These are phyloP conservation scores for Cyclargus thomasi DNA, from an alignment of 1,140 invertebrate species.

Conservation along the genomic window DNA sequence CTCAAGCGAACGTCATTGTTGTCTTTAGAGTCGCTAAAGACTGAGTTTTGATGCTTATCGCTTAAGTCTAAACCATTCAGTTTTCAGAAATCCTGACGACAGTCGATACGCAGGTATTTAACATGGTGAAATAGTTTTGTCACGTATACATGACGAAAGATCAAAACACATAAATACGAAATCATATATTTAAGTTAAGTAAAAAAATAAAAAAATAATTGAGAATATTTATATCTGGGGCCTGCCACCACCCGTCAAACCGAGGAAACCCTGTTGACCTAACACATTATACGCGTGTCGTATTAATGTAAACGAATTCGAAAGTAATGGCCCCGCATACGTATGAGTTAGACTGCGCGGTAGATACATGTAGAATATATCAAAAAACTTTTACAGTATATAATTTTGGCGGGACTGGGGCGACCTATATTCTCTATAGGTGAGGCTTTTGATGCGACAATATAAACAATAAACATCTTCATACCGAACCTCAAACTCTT, in stretches of 20 bases:
- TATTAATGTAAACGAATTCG: constrained; percentile 20
- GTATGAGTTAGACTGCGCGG: background rate
- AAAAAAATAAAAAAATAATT: no score
- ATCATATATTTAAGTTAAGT: no score
- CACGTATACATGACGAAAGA: no score
- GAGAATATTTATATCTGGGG: no score
- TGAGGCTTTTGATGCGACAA: background rate
- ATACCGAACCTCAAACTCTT: background rate
- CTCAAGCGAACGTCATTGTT: no score
- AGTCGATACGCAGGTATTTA: no score
- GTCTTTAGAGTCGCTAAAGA: no score
- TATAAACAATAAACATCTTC: constrained; percentile 5
- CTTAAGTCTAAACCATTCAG: no score
- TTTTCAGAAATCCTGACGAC: no score
- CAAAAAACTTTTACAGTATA: constrained; percentile 34
- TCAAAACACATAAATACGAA: no score
- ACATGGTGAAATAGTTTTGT: no score
- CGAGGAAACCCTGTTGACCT: constrained; percentile 41
- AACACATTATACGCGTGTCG: constrained; percentile 30
- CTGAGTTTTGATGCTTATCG: no score
- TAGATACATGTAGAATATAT: constrained; percentile 6
- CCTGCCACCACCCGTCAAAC: background rate
- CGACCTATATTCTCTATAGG: constrained; percentile 22
- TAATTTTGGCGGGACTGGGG: constrained; percentile 41
- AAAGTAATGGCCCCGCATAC: constrained; percentile 19